Base-by-base conservation (phyloP, 2,113 vertebrate species). In the Cololabis saira region DNA sequence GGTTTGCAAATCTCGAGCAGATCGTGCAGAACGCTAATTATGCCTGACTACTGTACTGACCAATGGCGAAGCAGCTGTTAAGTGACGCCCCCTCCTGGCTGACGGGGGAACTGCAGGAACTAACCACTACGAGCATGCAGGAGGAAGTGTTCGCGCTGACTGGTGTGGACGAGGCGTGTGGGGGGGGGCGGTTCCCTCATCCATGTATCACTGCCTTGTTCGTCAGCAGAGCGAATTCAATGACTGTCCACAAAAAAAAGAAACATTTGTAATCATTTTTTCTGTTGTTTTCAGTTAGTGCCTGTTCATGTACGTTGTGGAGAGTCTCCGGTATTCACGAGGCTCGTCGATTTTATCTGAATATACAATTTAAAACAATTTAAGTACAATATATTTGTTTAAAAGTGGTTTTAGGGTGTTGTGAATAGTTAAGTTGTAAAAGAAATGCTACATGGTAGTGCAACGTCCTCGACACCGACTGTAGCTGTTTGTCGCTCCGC, bases 351-450 rank as follows among this genome's bases (percentile, higher is more conserved):
- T 85, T 89, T 89, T 86, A 87, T 80, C 88, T 78, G 68, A 88
- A 81, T 82, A 89, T 87, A 90, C 76, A 86, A 71, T 85, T 85
- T 80, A 78, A 84, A 80, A 67, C 76, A 51, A 67, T 80, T 84
- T 87, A 87, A 88, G 75, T 87, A 84, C 85, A 79, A 61, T 89
- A 83, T 88, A 89, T 90, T 88, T 89, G 87, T 86, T 76, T 30
- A 78, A 84, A n/a, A 86, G 68, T 85, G 83, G 80, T 83, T 88
- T 65, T 89, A 86, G 85, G 81, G 81, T 84, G 77, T 86, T 89
- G 87, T 90, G 82, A 88, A 88, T 90, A 88, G 86, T 82, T 67
- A 60, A 68, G 80, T 77, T 80, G 72, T 89, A 72, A 80, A 87
- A 83, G 84, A 83, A 79, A 81, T 55, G 79, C 71, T 53, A 67